Conservation (phyloP, 2,113 vertebrate genomes). For the Chaetura pelagica region DNA sequence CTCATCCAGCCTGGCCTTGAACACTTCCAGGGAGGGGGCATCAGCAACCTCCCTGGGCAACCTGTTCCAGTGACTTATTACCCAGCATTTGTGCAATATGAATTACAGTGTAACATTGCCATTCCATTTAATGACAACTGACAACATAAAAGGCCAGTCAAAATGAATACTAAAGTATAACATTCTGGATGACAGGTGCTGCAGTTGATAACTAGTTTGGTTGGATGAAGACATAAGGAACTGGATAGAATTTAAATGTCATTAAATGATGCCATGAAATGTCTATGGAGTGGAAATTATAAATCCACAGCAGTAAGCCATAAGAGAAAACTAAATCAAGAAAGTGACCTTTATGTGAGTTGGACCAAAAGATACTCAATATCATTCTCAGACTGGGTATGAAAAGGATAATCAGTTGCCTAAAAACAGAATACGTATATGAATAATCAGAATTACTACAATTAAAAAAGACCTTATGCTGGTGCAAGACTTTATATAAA, state of each 20-base stretch:
- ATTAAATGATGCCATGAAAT: background rate
- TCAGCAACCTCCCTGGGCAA: too few species aligned
- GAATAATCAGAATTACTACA: background rate
- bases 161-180: background rate
- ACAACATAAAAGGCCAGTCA: background rate
- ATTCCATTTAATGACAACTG: background rate
- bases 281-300: background rate
- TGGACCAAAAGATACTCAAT: background rate
- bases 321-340: background rate
- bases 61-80: too few species aligned
- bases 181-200: constrained; percentile 18
- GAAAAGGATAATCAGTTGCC: background rate
- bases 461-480: background rate
- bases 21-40: too few species aligned
- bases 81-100: background rate
- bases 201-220: background rate
- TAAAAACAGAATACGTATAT: background rate
- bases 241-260: background rate
- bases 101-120: background rate
- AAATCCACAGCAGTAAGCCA: background rate
- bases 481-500: background rate
- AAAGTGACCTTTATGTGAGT: background rate
- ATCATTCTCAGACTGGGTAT: background rate
- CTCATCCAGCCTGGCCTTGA: too few species aligned
- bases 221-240: background rate